These are phyloP conservation scores for Drosophila kambysellisi DNA, from an alignment of 2,888 invertebrate genomes.

Conservation along the genomic window DNA sequence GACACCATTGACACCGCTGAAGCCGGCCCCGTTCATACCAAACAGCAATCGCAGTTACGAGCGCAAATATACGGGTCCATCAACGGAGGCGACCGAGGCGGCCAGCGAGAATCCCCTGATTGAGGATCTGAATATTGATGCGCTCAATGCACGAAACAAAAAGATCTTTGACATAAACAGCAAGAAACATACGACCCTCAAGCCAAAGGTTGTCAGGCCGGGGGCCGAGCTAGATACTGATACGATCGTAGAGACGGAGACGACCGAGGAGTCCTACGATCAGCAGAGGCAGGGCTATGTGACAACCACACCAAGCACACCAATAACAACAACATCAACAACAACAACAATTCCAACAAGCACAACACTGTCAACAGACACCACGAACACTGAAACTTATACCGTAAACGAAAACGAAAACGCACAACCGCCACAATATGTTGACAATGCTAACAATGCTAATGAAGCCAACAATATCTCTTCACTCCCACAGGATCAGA, in stretches of 20 bases:
- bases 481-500: conserved; percentile 79
- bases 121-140: conserved; percentile 86
- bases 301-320: conserved; percentile 77
- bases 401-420: conserved; percentile 27
- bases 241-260: conserved; percentile 31
- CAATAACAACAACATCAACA: conserved; percentile 34
- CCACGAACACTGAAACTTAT: conserved; percentile 50
- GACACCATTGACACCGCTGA: conserved; percentile 74
- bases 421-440: conserved; percentile 60
- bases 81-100: conserved; percentile 73
- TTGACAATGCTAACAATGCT: conserved; percentile 56
- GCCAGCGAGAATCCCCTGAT: conserved; percentile 80
- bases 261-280: conserved; percentile 45
- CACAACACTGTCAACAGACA: conserved; percentile 60
- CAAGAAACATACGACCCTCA: conserved; percentile 84
- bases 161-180: conserved; percentile 86
- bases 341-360: conserved; percentile 34
- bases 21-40: conserved; percentile 82
- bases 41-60: conserved; percentile 83
- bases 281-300: conserved; percentile 72
- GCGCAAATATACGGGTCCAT: conserved; percentile 81
- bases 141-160: conserved; percentile 86
- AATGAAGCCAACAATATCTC: conserved; percentile 79
- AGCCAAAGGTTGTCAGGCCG: conserved; percentile 68
- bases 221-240: conserved; percentile 54